Evolutionary conservation across 2,113 vertebrate genomes (phyloP).

Genomic region (Cyphomyrus discorhynchus): DNA sequence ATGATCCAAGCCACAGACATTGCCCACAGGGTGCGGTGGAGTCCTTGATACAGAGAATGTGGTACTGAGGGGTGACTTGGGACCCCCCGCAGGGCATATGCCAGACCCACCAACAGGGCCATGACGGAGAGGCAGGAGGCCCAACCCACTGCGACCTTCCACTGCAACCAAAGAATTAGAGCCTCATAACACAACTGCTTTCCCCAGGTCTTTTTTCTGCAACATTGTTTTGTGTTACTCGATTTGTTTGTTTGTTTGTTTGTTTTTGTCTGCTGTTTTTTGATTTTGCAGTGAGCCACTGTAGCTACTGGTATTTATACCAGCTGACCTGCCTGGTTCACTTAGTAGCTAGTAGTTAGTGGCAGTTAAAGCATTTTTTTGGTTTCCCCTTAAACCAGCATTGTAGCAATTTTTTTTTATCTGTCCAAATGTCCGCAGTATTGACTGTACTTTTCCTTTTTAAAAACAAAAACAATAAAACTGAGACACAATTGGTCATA

Average conservation of each 20-base stretch:
- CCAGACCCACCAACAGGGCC: conserved; percentile 54
- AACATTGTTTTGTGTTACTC: not conserved
- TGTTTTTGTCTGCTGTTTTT: not conserved
- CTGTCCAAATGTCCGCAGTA: not conserved
- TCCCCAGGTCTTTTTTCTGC: not conserved
- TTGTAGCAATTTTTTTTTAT: not conserved
- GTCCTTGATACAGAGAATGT: conserved; percentile 67
- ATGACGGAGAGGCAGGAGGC: conserved; percentile 52
- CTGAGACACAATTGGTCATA: not conserved
- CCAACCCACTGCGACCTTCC: conserved; percentile 66
- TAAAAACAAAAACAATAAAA: not conserved
- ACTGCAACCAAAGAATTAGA: conserved; percentile 40
- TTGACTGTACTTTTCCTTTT: not conserved
- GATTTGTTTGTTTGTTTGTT: not conserved
- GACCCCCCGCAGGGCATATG: conserved; percentile 55
- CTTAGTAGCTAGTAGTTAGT: not conserved
- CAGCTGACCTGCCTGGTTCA: not conserved
- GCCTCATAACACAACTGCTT: not conserved
- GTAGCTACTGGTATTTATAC: not conserved
- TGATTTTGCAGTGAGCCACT: not conserved
- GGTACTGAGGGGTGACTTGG: conserved; percentile 40
- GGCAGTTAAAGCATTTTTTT: not conserved
- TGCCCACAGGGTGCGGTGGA: conserved; percentile 68
- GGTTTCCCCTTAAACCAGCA: not conserved
- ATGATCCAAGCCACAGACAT: conserved; percentile 68